A percentile compares a stretch with the other conserved stretches of the same genome.
phyloP scores from a whole-genome alignment of 2,888 invertebrate species.

The Syrista parreyssii region DNA sequence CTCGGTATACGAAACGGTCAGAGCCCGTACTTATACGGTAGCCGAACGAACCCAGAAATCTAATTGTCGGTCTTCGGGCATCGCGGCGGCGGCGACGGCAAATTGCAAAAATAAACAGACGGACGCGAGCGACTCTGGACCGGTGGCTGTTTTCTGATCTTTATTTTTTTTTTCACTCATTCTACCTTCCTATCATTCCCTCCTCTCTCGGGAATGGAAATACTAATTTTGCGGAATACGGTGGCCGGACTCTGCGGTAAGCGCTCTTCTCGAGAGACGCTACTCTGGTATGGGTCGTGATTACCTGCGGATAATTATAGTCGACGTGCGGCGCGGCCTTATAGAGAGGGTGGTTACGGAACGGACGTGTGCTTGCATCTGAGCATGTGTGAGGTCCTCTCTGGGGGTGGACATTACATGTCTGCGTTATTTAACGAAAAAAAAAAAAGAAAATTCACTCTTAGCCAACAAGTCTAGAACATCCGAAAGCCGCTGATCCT shows the following conservation, averaged over 20 bases:
- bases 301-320: constrained; percentile 66
- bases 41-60: constrained; percentile 61
- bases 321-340: constrained; percentile 50
- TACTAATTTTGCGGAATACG: constrained; percentile 67
- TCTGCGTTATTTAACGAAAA: not conserved
- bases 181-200: constrained; percentile 25
- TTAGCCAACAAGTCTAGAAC: not conserved
- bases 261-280: constrained; percentile 44
- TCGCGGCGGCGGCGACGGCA: constrained; percentile 37
- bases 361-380: constrained; percentile 3
- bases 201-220: constrained; percentile 61
- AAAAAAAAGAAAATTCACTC: not conserved
- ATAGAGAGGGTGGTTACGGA: constrained; percentile 27
- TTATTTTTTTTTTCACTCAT: constrained; percentile 13
- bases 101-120: constrained; percentile 65
- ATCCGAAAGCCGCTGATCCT: not conserved
- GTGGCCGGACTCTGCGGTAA: constrained; percentile 64
- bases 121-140: constrained; percentile 3
- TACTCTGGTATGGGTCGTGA: constrained; percentile 62
- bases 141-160: not conserved
- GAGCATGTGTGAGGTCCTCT: constrained; percentile 8
- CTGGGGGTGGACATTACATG: not conserved
- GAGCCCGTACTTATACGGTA: constrained; percentile 58
- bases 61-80: constrained; percentile 60
- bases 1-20: not conserved